Conservation (phyloP, 30 jellyfish, hydroid and myxozoan genomes). For the Hydractinia echinata region DNA sequence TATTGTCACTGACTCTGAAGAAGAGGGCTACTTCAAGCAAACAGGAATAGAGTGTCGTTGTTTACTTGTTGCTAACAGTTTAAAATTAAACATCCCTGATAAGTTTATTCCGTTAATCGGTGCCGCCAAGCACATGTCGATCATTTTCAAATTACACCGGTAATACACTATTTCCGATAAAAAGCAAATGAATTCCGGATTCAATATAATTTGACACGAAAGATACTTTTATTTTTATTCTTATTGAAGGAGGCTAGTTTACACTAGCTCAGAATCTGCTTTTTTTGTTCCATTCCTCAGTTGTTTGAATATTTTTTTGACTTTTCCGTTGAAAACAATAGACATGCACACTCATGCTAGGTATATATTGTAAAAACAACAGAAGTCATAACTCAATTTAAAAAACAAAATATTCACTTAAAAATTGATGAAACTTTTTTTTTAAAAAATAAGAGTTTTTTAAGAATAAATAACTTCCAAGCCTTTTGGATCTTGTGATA, state of each 20-base stretch:
- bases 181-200: slow-evolving; percentile 17
- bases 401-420: too few species aligned
- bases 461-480: too few species aligned
- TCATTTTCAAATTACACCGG: slow-evolving; percentile 5
- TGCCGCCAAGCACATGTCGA: background rate
- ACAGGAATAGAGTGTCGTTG: too few species aligned
- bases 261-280: background rate
- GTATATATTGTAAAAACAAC: too few species aligned
- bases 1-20: too few species aligned
- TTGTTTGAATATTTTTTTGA: background rate
- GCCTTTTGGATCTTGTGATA: too few species aligned
- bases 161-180: slow-evolving; percentile 4
- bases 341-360: background rate
- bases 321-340: background rate
- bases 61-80: too few species aligned
- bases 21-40: too few species aligned
- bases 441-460: too few species aligned
- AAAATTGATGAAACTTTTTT: too few species aligned
- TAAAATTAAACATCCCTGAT: background rate
- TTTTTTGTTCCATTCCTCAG: background rate
- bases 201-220: background rate
- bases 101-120: slow-evolving; percentile 15
- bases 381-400: too few species aligned
- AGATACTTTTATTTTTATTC: background rate
- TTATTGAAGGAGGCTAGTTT: background rate